Conservation (phyloP, 2,797 vertebrate species). For the Smutsia temminckii region DNA sequence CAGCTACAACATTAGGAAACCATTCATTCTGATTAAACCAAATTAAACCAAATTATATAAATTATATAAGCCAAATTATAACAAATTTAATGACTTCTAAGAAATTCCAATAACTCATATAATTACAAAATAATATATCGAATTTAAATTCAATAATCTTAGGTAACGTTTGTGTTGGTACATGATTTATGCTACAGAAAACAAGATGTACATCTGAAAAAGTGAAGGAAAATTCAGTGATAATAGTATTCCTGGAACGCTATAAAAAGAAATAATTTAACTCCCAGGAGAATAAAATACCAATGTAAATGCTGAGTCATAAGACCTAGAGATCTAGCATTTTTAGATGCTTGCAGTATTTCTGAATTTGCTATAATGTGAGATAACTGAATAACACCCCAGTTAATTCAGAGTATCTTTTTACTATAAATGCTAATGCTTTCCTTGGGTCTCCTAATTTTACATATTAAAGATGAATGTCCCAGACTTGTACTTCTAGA, state of each 20-base stretch:
- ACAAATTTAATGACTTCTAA: conserved; percentile 50
- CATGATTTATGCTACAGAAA: neutral
- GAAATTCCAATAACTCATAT: conserved; percentile 8
- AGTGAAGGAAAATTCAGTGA: conserved; percentile 66
- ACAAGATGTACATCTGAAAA: conserved; percentile 42
- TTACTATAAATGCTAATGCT: neutral
- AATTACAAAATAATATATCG: neutral
- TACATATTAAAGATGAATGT: neutral
- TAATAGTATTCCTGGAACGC: conserved; percentile 32
- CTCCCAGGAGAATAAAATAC: conserved; percentile 46
- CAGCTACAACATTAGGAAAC: neutral
- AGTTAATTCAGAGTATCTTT: neutral
- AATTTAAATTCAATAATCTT: conserved; percentile 47
- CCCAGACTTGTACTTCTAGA: neutral
- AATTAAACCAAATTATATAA: neutral
- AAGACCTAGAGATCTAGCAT: neutral
- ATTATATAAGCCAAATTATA: neutral
- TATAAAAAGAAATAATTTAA: conserved; percentile 64
- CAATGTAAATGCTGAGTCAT: neutral
- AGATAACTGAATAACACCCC: neutral
- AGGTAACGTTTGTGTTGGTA: neutral
- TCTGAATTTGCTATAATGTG: neutral
- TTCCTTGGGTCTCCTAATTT: neutral
- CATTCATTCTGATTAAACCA: conserved; percentile 21
- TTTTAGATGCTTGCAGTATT: neutral